Percentiles rank a stretch among this genome's conserved stretches.
These are phyloP conservation scores for Macaria notata DNA, from an alignment of 2,888 invertebrate genomes.

Conservation along the genomic window DNA sequence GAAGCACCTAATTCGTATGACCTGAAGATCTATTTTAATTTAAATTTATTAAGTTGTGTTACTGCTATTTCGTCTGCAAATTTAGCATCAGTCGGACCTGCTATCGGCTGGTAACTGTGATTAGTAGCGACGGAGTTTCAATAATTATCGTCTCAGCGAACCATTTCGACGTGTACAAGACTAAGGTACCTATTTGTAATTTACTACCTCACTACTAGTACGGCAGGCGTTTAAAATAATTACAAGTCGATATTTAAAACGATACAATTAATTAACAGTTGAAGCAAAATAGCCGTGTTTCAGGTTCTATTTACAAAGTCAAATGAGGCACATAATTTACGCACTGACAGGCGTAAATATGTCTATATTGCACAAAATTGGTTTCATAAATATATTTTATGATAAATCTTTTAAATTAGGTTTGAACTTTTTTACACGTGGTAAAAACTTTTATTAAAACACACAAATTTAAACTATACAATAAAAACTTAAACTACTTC, in stretches of 20 bases:
- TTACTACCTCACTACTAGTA: slow-evolving; percentile 23
- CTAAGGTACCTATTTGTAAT: slow-evolving; percentile 30
- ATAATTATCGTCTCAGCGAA: slow-evolving; percentile 55
- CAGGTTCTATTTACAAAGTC: slow-evolving; percentile 36
- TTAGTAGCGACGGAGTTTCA: slow-evolving; percentile 59
- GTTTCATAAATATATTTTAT: slow-evolving; percentile 26
- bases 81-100: slow-evolving; percentile 48
- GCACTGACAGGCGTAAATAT: slow-evolving; percentile 34
- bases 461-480: too few species aligned
- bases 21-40: too few species aligned
- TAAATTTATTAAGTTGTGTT: neutral
- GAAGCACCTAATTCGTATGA: too few species aligned
- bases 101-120: slow-evolving; percentile 60
- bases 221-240: slow-evolving; percentile 27
- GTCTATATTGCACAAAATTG: slow-evolving; percentile 30
- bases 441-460: too few species aligned
- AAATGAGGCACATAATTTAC: slow-evolving; percentile 36
- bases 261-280: slow-evolving; percentile 36
- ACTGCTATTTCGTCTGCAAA: slow-evolving; percentile 31
- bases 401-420: neutral
- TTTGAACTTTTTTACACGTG: too few species aligned
- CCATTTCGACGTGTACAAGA: slow-evolving; percentile 32
- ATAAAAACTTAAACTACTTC: too few species aligned
- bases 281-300: slow-evolving; percentile 34
- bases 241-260: slow-evolving; percentile 28